Conservation (phyloP, 2,797 vertebrate genomes). For the Sebastes iracundus region DNA sequence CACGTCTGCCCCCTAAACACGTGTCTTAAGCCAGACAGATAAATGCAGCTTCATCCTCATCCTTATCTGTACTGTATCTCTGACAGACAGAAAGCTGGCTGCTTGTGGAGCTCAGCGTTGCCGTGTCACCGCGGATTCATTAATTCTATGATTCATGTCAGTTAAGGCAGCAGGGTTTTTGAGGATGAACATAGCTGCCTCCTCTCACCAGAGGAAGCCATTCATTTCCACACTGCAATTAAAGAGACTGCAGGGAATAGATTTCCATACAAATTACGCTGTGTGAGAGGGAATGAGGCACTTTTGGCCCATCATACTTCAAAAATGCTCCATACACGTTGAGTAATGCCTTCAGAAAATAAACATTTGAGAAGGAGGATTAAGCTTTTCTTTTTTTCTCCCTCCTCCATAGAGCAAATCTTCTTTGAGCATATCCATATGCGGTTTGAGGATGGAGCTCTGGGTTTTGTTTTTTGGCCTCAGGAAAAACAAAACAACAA, state of each 20-base stretch:
- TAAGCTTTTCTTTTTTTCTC: not conserved
- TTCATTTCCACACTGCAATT: conserved; percentile 63
- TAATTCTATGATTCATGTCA: conserved; percentile 55
- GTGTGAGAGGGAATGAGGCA: conserved; percentile 44
- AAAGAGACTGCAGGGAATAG: conserved; percentile 55
- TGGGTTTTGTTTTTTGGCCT: conserved; percentile 47
- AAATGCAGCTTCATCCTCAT: conserved; percentile 2
- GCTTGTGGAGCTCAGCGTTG: not conserved
- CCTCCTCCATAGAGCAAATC: conserved; percentile 27
- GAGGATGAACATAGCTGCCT: conserved; percentile 48
- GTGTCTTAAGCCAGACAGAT: conserved; percentile 11
- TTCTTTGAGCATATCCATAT: conserved; percentile 55
- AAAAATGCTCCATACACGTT: conserved; percentile 53
- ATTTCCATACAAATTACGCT: conserved; percentile 51
- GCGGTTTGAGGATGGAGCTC: conserved; percentile 22
- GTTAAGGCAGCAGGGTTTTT: conserved; percentile 35
- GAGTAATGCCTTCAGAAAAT: conserved; percentile 60
- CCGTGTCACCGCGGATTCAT: conserved; percentile 37
- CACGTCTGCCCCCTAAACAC: not conserved
- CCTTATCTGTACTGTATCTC: conserved; percentile 24
- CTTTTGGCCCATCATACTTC: conserved; percentile 37
- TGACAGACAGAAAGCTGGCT: conserved; percentile 7
- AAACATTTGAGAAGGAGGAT: conserved; percentile 59
- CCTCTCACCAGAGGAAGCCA: conserved; percentile 59
- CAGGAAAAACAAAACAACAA: conserved; percentile 58